Conservation (phyloP, 2,113 vertebrate genomes). For the Megaleporinus macrocephalus region DNA sequence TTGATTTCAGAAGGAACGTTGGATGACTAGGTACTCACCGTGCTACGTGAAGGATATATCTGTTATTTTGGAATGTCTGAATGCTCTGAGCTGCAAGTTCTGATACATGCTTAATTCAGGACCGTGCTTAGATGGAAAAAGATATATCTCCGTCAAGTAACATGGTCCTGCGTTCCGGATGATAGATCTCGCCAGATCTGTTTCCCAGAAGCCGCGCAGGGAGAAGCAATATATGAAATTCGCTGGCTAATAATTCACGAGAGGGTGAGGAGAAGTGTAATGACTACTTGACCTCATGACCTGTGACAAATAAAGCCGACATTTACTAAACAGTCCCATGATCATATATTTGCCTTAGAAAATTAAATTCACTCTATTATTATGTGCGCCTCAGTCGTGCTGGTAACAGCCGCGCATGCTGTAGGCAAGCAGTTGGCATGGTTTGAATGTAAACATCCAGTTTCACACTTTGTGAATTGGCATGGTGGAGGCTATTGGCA, state of each 20-base stretch:
- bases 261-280: background rate
- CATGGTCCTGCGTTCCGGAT: too few relatives aligned
- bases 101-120: too few relatives aligned
- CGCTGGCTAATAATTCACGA: background rate
- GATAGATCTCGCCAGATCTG: background rate
- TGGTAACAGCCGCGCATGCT: slow-evolving; percentile 66
- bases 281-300: slow-evolving; percentile 48
- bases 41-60: too few relatives aligned
- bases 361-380: slow-evolving; percentile 72
- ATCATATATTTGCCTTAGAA: slow-evolving; percentile 72
- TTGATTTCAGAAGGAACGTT: too few relatives aligned
- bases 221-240: slow-evolving; percentile 19
- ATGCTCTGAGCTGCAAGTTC: too few relatives aligned
- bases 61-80: too few relatives aligned
- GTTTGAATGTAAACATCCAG: slow-evolving; percentile 71
- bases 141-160: too few relatives aligned
- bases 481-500: slow-evolving; percentile 54
- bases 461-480: slow-evolving; percentile 69
- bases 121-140: too few relatives aligned
- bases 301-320: slow-evolving; percentile 67
- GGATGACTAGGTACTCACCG: too few relatives aligned
- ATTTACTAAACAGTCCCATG: slow-evolving; percentile 63
- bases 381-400: slow-evolving; percentile 68
- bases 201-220: background rate
- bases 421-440: slow-evolving; percentile 70